Evolutionary conservation across 1,140 invertebrate species (phyloP).

Genomic region (Saccostrea echinata): DNA sequence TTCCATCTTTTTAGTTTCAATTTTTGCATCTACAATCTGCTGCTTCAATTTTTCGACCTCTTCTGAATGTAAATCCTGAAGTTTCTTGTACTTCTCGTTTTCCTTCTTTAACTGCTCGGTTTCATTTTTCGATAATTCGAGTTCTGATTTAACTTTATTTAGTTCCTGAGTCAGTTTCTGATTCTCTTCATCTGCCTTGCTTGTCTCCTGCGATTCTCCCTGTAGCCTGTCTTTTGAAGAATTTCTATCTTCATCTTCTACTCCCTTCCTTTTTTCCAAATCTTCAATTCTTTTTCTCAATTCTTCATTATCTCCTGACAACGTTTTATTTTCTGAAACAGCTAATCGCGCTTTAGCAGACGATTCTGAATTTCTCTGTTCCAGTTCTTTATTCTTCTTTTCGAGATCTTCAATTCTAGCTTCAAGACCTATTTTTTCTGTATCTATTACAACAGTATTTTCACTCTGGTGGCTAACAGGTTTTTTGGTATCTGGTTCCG

Average conservation of each 20-base stretch:
- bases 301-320: constrained; percentile 28
- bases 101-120: background rate
- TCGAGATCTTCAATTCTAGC: constrained; percentile 45
- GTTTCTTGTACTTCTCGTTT: background rate
- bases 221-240: background rate
- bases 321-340: constrained; percentile 41
- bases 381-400: constrained; percentile 47
- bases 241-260: too few relatives aligned
- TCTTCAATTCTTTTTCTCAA: constrained; percentile 15
- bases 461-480: constrained; percentile 44
- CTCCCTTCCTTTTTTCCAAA: background rate
- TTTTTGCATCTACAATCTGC: constrained; percentile 3
- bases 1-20: constrained; percentile 39
- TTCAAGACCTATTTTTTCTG: constrained; percentile 53
- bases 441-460: constrained; percentile 48
- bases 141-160: background rate
- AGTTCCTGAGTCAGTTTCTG: background rate
- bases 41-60: constrained; percentile 26
- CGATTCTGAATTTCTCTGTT: constrained; percentile 20
- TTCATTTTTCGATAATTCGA: constrained; percentile 13
- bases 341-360: background rate
- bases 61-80: background rate
- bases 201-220: background rate
- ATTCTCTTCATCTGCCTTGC: background rate
- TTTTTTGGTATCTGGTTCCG: constrained; percentile 8